phyloP scores from a whole-genome alignment of 2,888 invertebrate species.

The Cynaeus angustus region DNA sequence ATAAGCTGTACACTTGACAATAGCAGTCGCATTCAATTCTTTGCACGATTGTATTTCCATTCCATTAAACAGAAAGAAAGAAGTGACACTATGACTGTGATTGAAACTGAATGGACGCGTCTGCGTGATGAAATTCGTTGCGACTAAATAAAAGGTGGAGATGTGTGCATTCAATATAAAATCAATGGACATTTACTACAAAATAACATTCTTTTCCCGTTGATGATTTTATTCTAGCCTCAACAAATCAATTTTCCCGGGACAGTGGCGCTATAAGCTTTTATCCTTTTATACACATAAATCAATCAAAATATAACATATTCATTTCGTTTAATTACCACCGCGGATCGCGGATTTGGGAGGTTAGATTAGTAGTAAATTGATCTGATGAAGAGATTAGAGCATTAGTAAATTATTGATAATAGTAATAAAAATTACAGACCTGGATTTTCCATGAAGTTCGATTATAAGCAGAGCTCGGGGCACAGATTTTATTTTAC shows the following conservation, averaged over 20 bases:
- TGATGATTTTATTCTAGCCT: neutral
- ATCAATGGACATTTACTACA: conserved; percentile 27
- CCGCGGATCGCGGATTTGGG: too few species aligned
- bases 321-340: too few species aligned
- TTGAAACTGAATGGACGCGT: conserved; percentile 36
- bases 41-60: conserved; percentile 46
- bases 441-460: too few species aligned
- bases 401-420: too few species aligned
- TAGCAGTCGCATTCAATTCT: conserved; percentile 42
- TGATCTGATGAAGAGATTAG: too few species aligned
- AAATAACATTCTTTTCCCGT: conserved; percentile 15
- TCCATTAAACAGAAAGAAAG: conserved; percentile 49
- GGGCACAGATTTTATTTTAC: too few species aligned
- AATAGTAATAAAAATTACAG: too few species aligned
- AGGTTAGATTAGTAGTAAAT: too few species aligned
- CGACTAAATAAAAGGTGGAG: conserved; percentile 31
- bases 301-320: too few species aligned
- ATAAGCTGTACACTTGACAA: conserved; percentile 38
- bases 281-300: neutral
- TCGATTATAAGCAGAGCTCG: too few species aligned
- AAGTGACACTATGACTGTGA: conserved; percentile 44
- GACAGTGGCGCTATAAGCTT: neutral
- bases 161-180: conserved; percentile 28
- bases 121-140: conserved; percentile 35
- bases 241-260: conserved; percentile 21